Percentiles rank a stretch among this genome's conserved stretches.
These are phyloP conservation scores for Anastrepha obliqua DNA, from an alignment of 1,140 invertebrate species.

Conservation along the genomic window DNA sequence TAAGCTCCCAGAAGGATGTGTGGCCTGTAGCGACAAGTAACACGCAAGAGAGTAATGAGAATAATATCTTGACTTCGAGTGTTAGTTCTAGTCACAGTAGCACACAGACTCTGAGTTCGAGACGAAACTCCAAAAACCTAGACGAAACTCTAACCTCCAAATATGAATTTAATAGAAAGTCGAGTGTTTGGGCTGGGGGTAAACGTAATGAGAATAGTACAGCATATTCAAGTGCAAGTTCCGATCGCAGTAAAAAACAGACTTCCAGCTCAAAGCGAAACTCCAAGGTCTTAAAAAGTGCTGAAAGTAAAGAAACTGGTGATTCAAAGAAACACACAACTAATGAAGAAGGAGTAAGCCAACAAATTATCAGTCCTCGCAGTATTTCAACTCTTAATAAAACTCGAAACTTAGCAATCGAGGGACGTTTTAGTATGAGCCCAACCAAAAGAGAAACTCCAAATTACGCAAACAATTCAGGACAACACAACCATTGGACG, in stretches of 20 bases:
- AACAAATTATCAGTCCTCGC: background rate
- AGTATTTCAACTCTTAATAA: no score
- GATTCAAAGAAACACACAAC: no score
- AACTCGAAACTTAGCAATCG: background rate
- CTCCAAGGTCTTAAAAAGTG: background rate
- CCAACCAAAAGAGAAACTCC: background rate
- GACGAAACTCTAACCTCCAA: no score
- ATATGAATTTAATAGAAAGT: background rate
- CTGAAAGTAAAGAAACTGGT: background rate
- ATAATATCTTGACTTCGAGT: background rate
- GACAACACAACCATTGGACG: background rate
- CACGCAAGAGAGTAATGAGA: no score
- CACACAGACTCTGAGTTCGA: background rate
- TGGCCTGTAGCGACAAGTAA: no score
- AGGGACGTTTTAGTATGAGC: constrained; percentile 3
- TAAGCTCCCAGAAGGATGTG: no score
- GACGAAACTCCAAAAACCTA: background rate
- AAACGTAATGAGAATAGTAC: no score
- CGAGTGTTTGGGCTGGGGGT: background rate
- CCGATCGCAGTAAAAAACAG: background rate
- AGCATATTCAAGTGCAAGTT: background rate
- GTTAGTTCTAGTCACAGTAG: background rate
- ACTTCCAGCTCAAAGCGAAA: background rate
- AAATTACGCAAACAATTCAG: no score
- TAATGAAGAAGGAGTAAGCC: background rate